phyloP scores from a whole-genome alignment of 2,888 invertebrate genomes.

The Oasisia sp. region DNA sequence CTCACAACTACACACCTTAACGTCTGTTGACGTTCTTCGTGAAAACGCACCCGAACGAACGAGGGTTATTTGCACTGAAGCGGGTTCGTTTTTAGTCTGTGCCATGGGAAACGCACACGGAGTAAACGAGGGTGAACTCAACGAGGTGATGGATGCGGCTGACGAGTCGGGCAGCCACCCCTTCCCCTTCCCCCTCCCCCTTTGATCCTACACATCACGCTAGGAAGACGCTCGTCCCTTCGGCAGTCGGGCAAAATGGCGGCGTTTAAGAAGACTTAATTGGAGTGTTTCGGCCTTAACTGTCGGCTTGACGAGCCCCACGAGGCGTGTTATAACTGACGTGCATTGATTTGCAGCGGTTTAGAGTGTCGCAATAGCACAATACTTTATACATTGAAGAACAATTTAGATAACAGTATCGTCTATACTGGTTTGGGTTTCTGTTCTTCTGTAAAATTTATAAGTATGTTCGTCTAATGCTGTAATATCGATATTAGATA shows the following conservation, averaged over 20 bases:
- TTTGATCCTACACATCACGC: not conserved
- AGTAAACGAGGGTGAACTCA: not conserved
- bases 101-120: not conserved
- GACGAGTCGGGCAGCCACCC: not conserved
- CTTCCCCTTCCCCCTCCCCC: not conserved
- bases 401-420: not conserved
- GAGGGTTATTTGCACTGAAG: not conserved
- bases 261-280: constrained; percentile 5
- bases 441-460: too few species aligned
- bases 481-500: too few species aligned
- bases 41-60: too few species aligned
- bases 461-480: too few species aligned
- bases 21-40: too few species aligned
- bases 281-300: not conserved
- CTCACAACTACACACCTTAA: too few species aligned
- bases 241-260: not conserved
- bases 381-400: not conserved
- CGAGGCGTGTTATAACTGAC: not conserved
- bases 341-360: not conserved
- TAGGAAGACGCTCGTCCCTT: not conserved
- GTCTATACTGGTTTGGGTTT: too few species aligned
- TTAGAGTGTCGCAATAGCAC: not conserved
- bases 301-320: not conserved
- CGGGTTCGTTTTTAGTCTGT: not conserved
- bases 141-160: not conserved